phyloP scores from a whole-genome alignment of 35 echinoderm and acorn worm genomes.

The Diadema setosum region DNA sequence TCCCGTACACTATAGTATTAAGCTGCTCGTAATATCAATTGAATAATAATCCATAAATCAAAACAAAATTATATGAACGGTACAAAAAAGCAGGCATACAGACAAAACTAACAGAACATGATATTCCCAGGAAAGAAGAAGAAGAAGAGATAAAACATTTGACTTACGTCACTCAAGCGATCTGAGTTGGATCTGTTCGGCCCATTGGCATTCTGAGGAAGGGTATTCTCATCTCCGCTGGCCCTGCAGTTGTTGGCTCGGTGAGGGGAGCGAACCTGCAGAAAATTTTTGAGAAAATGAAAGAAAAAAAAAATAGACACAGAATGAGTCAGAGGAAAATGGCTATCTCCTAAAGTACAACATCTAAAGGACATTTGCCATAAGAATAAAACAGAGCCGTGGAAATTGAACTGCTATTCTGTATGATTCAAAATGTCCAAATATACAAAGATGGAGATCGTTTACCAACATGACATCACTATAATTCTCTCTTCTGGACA shows the following conservation, averaged over 20 bases:
- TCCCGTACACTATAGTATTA: no score
- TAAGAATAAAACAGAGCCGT: not conserved
- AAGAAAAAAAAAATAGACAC: not conserved
- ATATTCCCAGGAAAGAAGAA: no score
- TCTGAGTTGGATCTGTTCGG: conserved; percentile 22
- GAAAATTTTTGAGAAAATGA: not conserved
- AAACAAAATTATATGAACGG: no score
- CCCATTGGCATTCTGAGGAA: conserved; percentile 8
- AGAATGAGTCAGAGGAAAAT: not conserved
- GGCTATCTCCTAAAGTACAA: not conserved
- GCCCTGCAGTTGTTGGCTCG: conserved; percentile 9
- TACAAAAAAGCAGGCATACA: no score
- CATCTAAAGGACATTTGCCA: not conserved
- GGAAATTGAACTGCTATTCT: not conserved
- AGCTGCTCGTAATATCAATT: no score
- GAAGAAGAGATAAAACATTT: no score
- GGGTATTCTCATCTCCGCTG: conserved; percentile 25
- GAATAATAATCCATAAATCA: no score
- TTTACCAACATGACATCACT: no score
- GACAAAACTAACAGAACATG: no score
- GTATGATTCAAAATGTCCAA: not conserved
- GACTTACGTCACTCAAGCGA: conserved; percentile 48
- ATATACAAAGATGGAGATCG: not conserved
- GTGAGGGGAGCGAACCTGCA: conserved; percentile 1
- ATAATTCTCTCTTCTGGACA: no score